A percentile compares a stretch with the other conserved stretches of the same genome.
These are phyloP conservation scores for Mycetomoellerius zeteki DNA, from an alignment of 1,140 invertebrate species.

Conservation along the genomic window DNA sequence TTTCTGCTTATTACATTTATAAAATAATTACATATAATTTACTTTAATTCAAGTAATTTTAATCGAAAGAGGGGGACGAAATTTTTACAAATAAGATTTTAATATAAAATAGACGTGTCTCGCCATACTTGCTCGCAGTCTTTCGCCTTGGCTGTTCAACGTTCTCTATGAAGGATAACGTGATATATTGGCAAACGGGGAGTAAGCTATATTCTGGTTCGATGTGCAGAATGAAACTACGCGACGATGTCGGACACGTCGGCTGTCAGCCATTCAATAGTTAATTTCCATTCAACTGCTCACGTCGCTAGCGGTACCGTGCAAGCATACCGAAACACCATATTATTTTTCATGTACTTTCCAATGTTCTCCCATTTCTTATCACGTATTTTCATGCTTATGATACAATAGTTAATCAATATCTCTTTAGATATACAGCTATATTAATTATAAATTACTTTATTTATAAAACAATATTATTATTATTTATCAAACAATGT, in stretches of 20 bases:
- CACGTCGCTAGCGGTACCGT: slow-evolving; percentile 10
- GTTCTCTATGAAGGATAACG: slow-evolving; percentile 55
- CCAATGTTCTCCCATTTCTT: neutral
- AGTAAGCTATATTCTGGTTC: slow-evolving; percentile 55
- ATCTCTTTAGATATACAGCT: neutral
- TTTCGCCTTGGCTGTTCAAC: slow-evolving; percentile 49
- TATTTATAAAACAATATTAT: neutral
- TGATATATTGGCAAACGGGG: slow-evolving; percentile 66
- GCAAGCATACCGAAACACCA: slow-evolving; percentile 30
- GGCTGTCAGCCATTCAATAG: slow-evolving; percentile 77
- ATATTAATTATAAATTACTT: neutral
- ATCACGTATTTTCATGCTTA: neutral
- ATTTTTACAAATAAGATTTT: slow-evolving; percentile 19
- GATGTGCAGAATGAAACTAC: slow-evolving; percentile 57
- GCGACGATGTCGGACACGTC: slow-evolving; percentile 72
- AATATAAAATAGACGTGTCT: slow-evolving; percentile 7
- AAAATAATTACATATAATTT: neutral
- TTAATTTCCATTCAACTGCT: slow-evolving; percentile 79
- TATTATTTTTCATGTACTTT: slow-evolving; percentile 31
- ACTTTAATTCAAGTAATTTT: neutral
- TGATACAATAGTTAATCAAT: slow-evolving; percentile 3
- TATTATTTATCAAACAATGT: no score
- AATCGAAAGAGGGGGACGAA: neutral
- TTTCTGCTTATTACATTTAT: neutral
- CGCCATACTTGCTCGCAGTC: slow-evolving; percentile 13